Conservation (phyloP, 2,888 invertebrate species). For the Dryobotodes eremita region DNA sequence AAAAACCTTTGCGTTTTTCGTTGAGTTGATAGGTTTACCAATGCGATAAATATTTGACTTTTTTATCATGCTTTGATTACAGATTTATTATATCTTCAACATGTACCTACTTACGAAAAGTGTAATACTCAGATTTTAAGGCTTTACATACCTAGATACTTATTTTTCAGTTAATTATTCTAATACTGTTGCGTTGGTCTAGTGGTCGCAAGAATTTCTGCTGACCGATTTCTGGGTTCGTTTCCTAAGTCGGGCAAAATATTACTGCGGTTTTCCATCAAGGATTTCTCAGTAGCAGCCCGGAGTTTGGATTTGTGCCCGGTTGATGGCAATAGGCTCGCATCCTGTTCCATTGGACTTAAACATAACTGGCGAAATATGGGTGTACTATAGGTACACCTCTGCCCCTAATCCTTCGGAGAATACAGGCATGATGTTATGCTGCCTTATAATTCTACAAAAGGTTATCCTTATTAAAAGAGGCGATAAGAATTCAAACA, state of each 20-base stretch:
- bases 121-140: neutral
- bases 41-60: too few relatives aligned
- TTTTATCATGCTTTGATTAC: slow-evolving; percentile 13
- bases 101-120: neutral
- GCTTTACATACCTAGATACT: neutral
- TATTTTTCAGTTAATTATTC: neutral
- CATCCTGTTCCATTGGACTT: neutral
- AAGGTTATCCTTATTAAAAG: neutral
- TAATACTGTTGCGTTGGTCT: neutral
- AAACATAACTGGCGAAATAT: neutral
- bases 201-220: neutral
- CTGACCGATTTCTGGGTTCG: neutral
- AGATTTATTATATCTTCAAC: slow-evolving; percentile 10
- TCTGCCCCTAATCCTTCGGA: neutral
- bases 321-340: neutral
- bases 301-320: neutral
- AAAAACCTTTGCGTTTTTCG: slow-evolving; percentile 29
- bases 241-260: neutral
- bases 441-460: too few relatives aligned
- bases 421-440: neutral
- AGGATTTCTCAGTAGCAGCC: neutral
- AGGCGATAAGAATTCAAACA: neutral
- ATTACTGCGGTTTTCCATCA: neutral
- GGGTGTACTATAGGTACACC: too few relatives aligned
- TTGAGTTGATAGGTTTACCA: neutral